phyloP scores from a whole-genome alignment of 2,888 invertebrate genomes.

The Ochlodes sylvanus region DNA sequence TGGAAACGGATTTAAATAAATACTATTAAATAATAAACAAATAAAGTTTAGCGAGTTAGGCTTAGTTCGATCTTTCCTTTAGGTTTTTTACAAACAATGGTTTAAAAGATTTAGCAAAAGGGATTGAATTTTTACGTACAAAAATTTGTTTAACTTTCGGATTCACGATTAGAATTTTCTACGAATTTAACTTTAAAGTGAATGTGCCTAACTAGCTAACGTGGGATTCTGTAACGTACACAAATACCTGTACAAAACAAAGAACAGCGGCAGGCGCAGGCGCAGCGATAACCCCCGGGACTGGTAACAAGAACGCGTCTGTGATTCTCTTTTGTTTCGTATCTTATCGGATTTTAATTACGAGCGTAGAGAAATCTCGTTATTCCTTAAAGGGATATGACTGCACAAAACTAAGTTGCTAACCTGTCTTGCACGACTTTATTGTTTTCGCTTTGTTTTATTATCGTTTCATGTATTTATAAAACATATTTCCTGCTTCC shows the following conservation, averaged over 20 bases:
- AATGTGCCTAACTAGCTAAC: slow-evolving; percentile 14
- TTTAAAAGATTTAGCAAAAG: slow-evolving; percentile 68
- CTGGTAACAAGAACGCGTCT: slow-evolving; percentile 59
- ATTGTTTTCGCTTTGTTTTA: slow-evolving; percentile 72
- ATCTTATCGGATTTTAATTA: slow-evolving; percentile 85
- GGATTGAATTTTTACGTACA: slow-evolving; percentile 71
- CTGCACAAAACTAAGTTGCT: slow-evolving; percentile 76
- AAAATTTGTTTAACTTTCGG: slow-evolving; percentile 62
- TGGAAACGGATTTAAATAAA: slow-evolving; percentile 77
- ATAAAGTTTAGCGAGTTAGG: slow-evolving; percentile 64
- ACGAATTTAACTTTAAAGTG: slow-evolving; percentile 54
- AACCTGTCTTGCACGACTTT: slow-evolving; percentile 73
- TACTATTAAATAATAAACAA: slow-evolving; percentile 79
- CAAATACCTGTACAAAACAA: slow-evolving; percentile 51
- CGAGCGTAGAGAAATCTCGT: slow-evolving; percentile 80
- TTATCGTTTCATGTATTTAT: slow-evolving; percentile 58
- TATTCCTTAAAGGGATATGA: slow-evolving; percentile 82
- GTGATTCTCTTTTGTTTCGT: slow-evolving; percentile 78
- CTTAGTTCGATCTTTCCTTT: slow-evolving; percentile 50
- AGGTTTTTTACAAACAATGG: slow-evolving; percentile 62
- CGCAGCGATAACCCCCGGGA: slow-evolving; percentile 59
- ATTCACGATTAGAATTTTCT: slow-evolving; percentile 64
- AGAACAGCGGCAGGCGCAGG: slow-evolving; percentile 43
- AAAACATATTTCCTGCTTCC: no score
- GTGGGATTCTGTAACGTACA: slow-evolving; percentile 31